phyloP scores from a whole-genome alignment of 2,113 vertebrate species.

The Cottus gobio region DNA sequence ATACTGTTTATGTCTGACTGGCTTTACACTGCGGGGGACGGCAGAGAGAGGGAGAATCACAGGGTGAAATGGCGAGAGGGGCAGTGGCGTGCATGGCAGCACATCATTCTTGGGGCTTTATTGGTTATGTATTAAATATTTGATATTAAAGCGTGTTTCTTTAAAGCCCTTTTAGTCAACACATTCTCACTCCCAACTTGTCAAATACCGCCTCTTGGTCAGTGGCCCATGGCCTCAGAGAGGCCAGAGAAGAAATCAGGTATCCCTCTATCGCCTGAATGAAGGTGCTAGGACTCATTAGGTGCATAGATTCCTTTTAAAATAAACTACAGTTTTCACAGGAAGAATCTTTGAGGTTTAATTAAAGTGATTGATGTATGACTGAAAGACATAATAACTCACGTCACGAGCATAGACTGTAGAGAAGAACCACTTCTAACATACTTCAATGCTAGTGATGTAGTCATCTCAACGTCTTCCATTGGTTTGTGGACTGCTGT shows the following conservation, averaged over 20 bases:
- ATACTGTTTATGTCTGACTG: conserved; percentile 80
- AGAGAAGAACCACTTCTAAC: too few relatives aligned
- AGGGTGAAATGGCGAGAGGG: background rate
- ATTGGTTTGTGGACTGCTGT: background rate
- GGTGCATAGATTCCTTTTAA: too few relatives aligned
- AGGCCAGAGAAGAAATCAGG: background rate
- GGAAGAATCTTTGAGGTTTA: too few relatives aligned
- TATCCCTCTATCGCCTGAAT: background rate
- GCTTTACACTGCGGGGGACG: conserved; percentile 68
- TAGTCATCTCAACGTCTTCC: too few relatives aligned
- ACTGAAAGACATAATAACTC: too few relatives aligned
- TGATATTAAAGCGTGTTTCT: conserved; percentile 2
- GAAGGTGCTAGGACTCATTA: too few relatives aligned
- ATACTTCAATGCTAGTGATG: too few relatives aligned
- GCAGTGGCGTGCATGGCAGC: background rate
- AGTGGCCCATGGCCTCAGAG: background rate
- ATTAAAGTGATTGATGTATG: too few relatives aligned
- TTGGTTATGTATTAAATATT: conserved; percentile 17
- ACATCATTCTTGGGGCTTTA: background rate
- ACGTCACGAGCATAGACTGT: too few relatives aligned
- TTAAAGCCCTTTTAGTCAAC: background rate
- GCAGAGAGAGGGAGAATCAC: conserved; percentile 31
- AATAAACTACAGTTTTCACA: too few relatives aligned
- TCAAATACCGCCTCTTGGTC: background rate
- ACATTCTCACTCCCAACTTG: background rate